phyloP scores from a whole-genome alignment of 2,113 vertebrate genomes.

The Chunga burmeisteri region DNA sequence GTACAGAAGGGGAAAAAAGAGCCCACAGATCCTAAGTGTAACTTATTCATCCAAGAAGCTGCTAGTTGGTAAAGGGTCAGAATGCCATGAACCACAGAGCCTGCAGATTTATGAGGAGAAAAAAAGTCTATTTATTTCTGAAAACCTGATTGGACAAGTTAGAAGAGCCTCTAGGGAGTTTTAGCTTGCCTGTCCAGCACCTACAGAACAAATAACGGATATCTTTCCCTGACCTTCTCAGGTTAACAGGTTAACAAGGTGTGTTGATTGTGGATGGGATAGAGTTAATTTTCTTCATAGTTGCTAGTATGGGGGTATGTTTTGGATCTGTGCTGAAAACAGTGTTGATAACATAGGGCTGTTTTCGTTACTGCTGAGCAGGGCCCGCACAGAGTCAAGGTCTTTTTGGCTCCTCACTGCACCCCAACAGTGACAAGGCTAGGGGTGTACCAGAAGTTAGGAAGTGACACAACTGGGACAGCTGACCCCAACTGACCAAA shows the following conservation, averaged over 20 bases:
- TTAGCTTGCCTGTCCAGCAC: conserved; percentile 60
- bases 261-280: too few species aligned
- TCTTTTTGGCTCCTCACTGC: too few species aligned
- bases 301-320: too few species aligned
- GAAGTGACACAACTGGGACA: too few species aligned
- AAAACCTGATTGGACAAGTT: conserved; percentile 28
- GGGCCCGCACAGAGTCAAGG: too few species aligned
- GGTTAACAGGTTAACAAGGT: conserved; percentile 53
- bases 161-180: conserved; percentile 57
- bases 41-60: conserved; percentile 1
- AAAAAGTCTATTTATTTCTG: not conserved
- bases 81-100: not conserved
- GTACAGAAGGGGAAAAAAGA: not conserved
- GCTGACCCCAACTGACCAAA: too few species aligned
- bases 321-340: too few species aligned
- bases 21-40: not conserved
- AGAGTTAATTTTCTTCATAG: too few species aligned
- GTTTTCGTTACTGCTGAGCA: too few species aligned
- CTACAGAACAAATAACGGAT: conserved; percentile 58
- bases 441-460: too few species aligned
- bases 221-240: conserved; percentile 59
- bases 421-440: too few species aligned
- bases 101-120: not conserved
- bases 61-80: not conserved
- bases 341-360: too few species aligned